These are phyloP conservation scores for Galagoides demidoff DNA, from an alignment of 2,797 vertebrate species.

Conservation along the genomic window DNA sequence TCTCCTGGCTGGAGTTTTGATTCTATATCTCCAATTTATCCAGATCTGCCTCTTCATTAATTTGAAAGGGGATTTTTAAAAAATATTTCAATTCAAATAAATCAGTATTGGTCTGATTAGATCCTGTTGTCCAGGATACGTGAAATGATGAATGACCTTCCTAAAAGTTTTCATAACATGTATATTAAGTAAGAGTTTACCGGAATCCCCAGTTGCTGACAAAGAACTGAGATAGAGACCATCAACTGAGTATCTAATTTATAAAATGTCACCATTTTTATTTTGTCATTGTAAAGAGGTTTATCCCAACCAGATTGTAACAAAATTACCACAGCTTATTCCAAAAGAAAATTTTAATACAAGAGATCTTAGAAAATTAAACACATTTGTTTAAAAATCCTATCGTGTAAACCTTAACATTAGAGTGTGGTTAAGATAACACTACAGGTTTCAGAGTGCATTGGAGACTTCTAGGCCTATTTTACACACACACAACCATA, in stretches of 20 bases:
- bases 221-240: slow-evolving; percentile 16
- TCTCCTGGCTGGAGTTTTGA: neutral
- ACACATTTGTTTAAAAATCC: slow-evolving; percentile 86
- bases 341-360: slow-evolving; percentile 83
- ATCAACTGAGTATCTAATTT: slow-evolving; percentile 24
- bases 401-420: slow-evolving; percentile 85
- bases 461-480: slow-evolving; percentile 50
- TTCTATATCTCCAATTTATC: neutral
- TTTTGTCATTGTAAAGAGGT: slow-evolving; percentile 81
- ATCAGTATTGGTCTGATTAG: neutral
- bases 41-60: neutral
- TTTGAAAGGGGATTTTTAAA: neutral
- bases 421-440: slow-evolving; percentile 75
- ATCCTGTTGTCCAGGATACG: neutral
- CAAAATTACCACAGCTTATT: slow-evolving; percentile 86
- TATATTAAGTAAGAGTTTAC: neutral
- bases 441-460: slow-evolving; percentile 55
- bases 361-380: slow-evolving; percentile 87
- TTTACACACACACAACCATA: neutral
- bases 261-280: slow-evolving; percentile 83
- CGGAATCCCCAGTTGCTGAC: neutral
- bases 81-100: neutral
- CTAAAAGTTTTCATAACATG: neutral
- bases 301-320: slow-evolving; percentile 82
- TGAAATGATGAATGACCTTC: neutral